A percentile compares a stretch with the other conserved stretches of the same genome.
Evolutionary conservation across 1,140 invertebrate species (phyloP).

Genomic region (Platyscapa corneri): DNA sequence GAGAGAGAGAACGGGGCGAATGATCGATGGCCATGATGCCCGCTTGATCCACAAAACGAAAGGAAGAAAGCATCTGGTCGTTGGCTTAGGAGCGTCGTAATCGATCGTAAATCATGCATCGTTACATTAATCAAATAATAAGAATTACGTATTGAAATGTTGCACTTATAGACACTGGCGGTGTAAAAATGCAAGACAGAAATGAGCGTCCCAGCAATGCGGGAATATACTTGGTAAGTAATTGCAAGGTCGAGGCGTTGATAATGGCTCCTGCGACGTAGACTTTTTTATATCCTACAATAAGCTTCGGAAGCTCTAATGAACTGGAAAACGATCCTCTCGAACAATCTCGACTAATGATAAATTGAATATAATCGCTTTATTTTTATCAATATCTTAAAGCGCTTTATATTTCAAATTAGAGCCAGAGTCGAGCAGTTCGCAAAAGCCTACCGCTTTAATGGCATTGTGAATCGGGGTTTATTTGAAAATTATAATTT

Average conservation of each 20-base stretch:
- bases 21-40: slow-evolving; percentile 61
- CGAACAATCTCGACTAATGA: neutral
- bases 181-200: slow-evolving; percentile 1
- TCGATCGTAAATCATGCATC: slow-evolving; percentile 39
- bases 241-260: neutral
- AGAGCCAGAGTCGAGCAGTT: too few species aligned
- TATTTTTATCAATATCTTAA: too few species aligned
- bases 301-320: neutral
- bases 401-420: too few species aligned
- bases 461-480: too few species aligned
- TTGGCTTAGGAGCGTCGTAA: slow-evolving; percentile 12
- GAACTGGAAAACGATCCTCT: neutral
- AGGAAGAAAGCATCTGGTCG: slow-evolving; percentile 2
- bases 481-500: too few species aligned
- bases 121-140: slow-evolving; percentile 49
- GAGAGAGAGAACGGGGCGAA: slow-evolving; percentile 47
- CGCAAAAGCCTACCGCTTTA: too few species aligned
- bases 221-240: slow-evolving; percentile 16
- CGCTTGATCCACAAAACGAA: slow-evolving; percentile 49
- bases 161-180: neutral
- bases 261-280: neutral
- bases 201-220: neutral
- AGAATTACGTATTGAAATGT: slow-evolving; percentile 38
- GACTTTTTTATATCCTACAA: too few species aligned
- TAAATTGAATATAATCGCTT: neutral